Percentiles rank a stretch among this genome's conserved stretches.
Conservation (phyloP, 2,113 vertebrate genomes). For the Etheostoma cragini region DNA sequence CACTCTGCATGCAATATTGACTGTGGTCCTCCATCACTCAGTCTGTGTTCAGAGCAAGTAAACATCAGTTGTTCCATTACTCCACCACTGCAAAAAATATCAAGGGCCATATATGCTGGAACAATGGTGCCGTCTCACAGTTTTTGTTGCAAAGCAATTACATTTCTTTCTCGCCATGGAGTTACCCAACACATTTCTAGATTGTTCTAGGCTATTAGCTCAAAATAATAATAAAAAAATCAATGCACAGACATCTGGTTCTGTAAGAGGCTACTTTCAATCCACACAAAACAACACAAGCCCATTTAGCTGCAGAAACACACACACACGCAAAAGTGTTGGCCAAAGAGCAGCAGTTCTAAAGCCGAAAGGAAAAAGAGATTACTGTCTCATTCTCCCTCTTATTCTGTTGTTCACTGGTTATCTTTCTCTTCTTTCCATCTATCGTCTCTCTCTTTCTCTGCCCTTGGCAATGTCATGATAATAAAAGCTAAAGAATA, state of each 20-base stretch:
- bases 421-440: constrained; percentile 55
- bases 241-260: constrained; percentile 2
- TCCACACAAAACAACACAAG: neutral
- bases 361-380: constrained; percentile 48
- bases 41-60: constrained; percentile 57
- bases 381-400: constrained; percentile 44
- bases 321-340: neutral
- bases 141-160: constrained; percentile 21
- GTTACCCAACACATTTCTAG: constrained; percentile 2
- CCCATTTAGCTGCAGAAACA: neutral
- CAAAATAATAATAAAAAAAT: constrained; percentile 15
- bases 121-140: constrained; percentile 45
- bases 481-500: constrained; percentile 82
- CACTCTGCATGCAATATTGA: constrained; percentile 53
- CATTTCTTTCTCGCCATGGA: constrained; percentile 7
- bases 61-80: constrained; percentile 61
- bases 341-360: constrained; percentile 43
- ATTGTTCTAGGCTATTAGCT: neutral
- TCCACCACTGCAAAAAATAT: constrained; percentile 44
- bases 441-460: constrained; percentile 43
- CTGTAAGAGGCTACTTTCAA: constrained; percentile 4
- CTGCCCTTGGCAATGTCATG: constrained; percentile 69
- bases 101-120: constrained; percentile 22
- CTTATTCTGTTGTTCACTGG: constrained; percentile 60
- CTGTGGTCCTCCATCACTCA: constrained; percentile 61